Evolutionary conservation across 2,797 vertebrate species (phyloP), one percentile per base, ranked within the genome.

Genomic region (Bucorvus abyssinicus): DNA sequence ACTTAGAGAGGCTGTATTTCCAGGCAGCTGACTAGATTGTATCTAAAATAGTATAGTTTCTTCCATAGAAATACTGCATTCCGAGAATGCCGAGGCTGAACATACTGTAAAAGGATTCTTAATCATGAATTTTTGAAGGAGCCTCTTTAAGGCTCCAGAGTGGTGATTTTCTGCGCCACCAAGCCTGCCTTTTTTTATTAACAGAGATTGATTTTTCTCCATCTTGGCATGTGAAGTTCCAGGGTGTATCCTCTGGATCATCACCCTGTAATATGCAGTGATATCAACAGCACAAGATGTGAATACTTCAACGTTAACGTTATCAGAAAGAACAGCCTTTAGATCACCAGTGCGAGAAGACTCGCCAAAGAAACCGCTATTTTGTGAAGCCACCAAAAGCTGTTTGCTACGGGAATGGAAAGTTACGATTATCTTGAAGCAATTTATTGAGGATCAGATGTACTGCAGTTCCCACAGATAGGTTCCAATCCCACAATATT

Each of bases 41-140:
- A 91, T 50, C 73, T 81, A 38, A 94, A 94, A 86, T 76, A 84
- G 76, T 60, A 59, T 79, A 56, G 17, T 60, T 36, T 61, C 36
- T 64, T 73, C 52, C 26, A 60, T 13, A 53, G 59, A 63, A 84
- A 73, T 30, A 55, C 10, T 79, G 36, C 7, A 7, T 52, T 78
- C 85, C 2, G 21, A 22, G 26, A 36, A 49, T 45, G 38, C 10
- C 22, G 55, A 64, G 40, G 53, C 42, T 65, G 65, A 83, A 55
- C 89, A 59, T 32, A 57, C 36, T 3, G 18, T 21, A 30, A 59
- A 79, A 84, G 67, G 82, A 75, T 95, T 94, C 78, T 79, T 88
- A 84, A 88, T 93, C 63, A 91, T 94, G 89, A 93, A 89, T 97
- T 93, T 96, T 96, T 95, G 94, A 96, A 96, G 87, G 90, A 81